phyloP scores from a whole-genome alignment of 1,140 invertebrate genomes.

The Cylas formicarius region DNA sequence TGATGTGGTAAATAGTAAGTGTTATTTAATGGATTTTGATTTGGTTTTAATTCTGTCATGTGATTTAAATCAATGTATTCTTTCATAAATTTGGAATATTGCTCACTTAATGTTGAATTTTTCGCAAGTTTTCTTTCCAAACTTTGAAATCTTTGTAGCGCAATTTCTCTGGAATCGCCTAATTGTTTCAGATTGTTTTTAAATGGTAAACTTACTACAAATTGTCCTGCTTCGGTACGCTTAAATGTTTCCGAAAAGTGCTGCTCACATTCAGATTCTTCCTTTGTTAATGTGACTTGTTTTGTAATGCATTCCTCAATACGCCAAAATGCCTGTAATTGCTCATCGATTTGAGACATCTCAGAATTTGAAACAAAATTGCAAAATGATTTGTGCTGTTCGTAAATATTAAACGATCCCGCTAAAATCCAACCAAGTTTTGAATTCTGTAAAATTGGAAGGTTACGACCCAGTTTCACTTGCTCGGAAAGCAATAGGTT shows the following conservation, averaged over 20 bases:
- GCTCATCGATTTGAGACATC: too few species aligned
- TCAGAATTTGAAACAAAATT: too few species aligned
- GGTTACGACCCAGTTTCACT: too few species aligned
- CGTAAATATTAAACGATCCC: too few species aligned
- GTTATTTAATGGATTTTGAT: not conserved
- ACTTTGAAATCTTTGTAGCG: slow-evolving; percentile 14
- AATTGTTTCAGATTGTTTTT: slow-evolving; percentile 13
- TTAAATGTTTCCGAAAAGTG: too few species aligned
- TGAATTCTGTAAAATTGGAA: too few species aligned
- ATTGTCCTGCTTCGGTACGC: too few species aligned
- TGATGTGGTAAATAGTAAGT: slow-evolving; percentile 13
- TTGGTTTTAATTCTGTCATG: slow-evolving; percentile 8
- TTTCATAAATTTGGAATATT: slow-evolving; percentile 18
- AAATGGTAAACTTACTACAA: slow-evolving; percentile 23
- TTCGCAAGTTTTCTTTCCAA: slow-evolving; percentile 13
- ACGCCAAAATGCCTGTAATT: not conserved
- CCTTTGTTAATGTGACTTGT: too few species aligned
- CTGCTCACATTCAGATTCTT: too few species aligned
- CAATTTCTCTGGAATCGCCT: slow-evolving; percentile 15
- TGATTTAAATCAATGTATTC: slow-evolving; percentile 20
- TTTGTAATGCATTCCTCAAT: not conserved
- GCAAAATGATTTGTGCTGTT: too few species aligned
- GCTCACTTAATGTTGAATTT: slow-evolving; percentile 12
- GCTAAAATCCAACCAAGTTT: too few species aligned
- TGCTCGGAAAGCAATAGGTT: too few species aligned